A percentile compares a stretch with the other conserved stretches of the same genome.
These are phyloP conservation scores for Tanypteryx hageni DNA, from an alignment of 2,888 invertebrate genomes.

Conservation along the genomic window DNA sequence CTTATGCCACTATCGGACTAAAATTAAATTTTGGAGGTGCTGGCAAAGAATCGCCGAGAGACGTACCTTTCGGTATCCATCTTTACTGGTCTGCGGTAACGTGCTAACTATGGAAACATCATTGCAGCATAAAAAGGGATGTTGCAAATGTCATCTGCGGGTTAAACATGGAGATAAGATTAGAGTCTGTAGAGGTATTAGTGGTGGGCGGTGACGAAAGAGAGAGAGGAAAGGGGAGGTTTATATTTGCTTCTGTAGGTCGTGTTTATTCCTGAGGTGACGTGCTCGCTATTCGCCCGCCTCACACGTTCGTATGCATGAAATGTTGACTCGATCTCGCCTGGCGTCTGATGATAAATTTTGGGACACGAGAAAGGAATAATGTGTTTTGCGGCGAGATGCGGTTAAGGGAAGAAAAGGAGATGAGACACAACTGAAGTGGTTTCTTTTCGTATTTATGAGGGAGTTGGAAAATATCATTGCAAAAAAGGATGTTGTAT, in stretches of 20 bases:
- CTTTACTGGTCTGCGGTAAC: conserved; percentile 31
- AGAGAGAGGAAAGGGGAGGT: neutral
- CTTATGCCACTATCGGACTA: too few relatives aligned
- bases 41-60: too few relatives aligned
- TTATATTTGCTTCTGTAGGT: neutral
- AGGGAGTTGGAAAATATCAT: too few relatives aligned
- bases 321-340: too few relatives aligned
- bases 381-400: too few relatives aligned
- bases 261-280: neutral
- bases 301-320: neutral
- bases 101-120: conserved; percentile 42
- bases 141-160: conserved; percentile 37
- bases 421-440: too few relatives aligned
- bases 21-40: too few relatives aligned
- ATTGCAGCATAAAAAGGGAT: conserved; percentile 33
- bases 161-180: conserved; percentile 34
- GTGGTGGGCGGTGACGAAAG: neutral
- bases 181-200: neutral
- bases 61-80: conserved; percentile 60
- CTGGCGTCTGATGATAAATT: too few relatives aligned
- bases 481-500: too few relatives aligned
- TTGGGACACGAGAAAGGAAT: too few relatives aligned
- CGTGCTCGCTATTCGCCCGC: neutral
- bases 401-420: too few relatives aligned
- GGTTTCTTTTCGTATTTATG: too few relatives aligned